Percentiles rank a stretch among this genome's conserved stretches.
Evolutionary conservation across 1,140 invertebrate species (phyloP).

Genomic region (Cotesia vestalis): DNA sequence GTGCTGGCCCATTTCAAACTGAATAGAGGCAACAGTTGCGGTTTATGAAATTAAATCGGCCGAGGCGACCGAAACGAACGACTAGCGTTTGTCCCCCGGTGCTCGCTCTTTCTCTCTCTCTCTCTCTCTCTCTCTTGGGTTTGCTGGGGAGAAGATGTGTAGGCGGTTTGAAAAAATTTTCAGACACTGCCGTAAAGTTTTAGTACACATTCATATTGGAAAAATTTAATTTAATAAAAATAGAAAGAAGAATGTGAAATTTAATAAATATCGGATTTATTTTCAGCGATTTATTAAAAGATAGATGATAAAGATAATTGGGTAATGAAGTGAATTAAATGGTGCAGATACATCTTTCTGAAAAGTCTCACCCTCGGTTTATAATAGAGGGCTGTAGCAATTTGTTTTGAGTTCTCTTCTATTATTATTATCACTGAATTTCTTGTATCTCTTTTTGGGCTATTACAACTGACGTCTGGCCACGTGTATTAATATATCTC

Average conservation of each 20-base stretch:
- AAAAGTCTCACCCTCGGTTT: too few species aligned
- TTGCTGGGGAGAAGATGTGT: slow-evolving; percentile 20
- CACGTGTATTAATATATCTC: slow-evolving; percentile 47
- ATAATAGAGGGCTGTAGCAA: too few species aligned
- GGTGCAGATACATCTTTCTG: too few species aligned
- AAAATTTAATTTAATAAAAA: too few species aligned
- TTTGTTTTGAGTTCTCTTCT: neutral
- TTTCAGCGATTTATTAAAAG: too few species aligned
- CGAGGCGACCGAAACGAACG: slow-evolving; percentile 53
- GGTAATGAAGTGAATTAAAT: too few species aligned
- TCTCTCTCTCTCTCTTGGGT: neutral
- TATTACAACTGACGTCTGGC: slow-evolving; percentile 36
- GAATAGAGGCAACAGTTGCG: slow-evolving; percentile 65
- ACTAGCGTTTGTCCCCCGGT: slow-evolving; percentile 35
- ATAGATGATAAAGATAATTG: too few species aligned
- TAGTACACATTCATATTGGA: too few species aligned
- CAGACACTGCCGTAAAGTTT: slow-evolving; percentile 22
- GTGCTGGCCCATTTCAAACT: slow-evolving; percentile 55
- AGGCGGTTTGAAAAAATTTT: slow-evolving; percentile 42
- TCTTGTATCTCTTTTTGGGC: slow-evolving; percentile 39
- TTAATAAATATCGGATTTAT: too few species aligned
- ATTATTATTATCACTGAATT: slow-evolving; percentile 41
- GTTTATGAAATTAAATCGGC: slow-evolving; percentile 66
- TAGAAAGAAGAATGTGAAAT: too few species aligned
- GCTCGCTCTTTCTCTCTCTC: neutral